Evolutionary conservation across 1,140 invertebrate genomes (phyloP).

Genomic region (Eriosoma lanigerum): DNA sequence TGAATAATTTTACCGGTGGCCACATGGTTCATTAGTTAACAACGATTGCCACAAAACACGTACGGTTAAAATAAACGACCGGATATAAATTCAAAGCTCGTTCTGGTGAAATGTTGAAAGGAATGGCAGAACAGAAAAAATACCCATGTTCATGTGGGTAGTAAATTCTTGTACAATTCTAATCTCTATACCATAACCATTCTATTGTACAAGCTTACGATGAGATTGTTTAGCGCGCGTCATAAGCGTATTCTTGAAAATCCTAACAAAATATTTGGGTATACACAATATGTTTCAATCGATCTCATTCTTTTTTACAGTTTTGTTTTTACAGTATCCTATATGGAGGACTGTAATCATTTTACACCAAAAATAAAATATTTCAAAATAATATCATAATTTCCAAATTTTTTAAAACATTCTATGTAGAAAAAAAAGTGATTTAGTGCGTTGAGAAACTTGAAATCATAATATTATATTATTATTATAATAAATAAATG

Average conservation of each 20-base stretch:
- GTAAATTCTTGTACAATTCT: constrained; percentile 4
- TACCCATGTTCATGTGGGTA: background rate
- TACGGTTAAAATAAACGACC: constrained; percentile 31
- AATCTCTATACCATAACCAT: background rate
- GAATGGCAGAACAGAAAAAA: background rate
- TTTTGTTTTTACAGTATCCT: too few species aligned
- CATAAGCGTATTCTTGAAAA: background rate
- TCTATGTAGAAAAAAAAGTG: too few species aligned
- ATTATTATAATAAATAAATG: too few species aligned
- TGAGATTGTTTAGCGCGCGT: background rate
- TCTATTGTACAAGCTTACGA: background rate
- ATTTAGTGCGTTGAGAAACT: too few species aligned
- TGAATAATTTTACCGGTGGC: too few species aligned
- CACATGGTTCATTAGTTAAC: background rate
- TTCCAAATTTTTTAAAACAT: too few species aligned
- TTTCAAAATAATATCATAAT: too few species aligned
- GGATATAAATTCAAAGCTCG: constrained; percentile 26
- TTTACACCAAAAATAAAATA: too few species aligned
- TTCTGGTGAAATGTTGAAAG: background rate
- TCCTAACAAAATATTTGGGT: background rate
- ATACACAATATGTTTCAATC: too few species aligned
- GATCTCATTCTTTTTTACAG: too few species aligned
- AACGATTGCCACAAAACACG: background rate
- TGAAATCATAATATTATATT: too few species aligned
- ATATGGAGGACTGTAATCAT: too few species aligned